Evolutionary conservation across 2,113 vertebrate genomes (phyloP).

Genomic region (Pelvicachromis taeniatus): DNA sequence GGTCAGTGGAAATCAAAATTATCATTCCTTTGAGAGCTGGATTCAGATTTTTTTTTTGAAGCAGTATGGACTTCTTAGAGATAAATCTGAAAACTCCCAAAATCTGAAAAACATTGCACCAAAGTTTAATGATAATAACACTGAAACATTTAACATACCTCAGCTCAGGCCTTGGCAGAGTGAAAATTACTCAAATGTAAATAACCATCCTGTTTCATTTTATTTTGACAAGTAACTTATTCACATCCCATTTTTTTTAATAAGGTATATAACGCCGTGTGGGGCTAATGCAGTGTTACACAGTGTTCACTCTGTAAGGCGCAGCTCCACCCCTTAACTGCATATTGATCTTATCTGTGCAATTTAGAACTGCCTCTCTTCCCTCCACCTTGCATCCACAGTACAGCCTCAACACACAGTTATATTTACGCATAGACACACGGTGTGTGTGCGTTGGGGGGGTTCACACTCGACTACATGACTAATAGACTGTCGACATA

Average conservation of each 20-base stretch:
- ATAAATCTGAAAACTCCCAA: background rate
- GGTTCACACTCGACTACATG: constrained; percentile 65
- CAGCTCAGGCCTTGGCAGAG: background rate
- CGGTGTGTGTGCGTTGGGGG: background rate
- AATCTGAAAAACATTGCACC: background rate
- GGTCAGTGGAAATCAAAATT: background rate
- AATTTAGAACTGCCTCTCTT: constrained; percentile 60
- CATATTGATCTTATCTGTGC: constrained; percentile 73
- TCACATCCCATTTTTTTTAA: constrained; percentile 14
- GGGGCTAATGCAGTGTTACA: constrained; percentile 43
- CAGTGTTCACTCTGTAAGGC: constrained; percentile 48
- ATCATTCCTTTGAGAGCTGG: background rate
- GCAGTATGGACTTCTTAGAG: background rate
- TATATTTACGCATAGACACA: background rate
- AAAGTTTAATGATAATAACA: background rate
- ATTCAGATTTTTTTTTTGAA: background rate
- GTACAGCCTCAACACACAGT: constrained; percentile 36
- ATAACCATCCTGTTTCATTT: background rate
- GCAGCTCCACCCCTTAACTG: constrained; percentile 62
- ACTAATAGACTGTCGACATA: constrained; percentile 75
- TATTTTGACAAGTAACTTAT: constrained; percentile 5
- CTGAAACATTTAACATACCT: background rate
- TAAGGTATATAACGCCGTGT: constrained; percentile 13
- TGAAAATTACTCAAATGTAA: background rate
- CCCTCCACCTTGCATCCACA: constrained; percentile 40